Conservation (phyloP, 2,797 vertebrate genomes). For the Steatocranus sp. region DNA sequence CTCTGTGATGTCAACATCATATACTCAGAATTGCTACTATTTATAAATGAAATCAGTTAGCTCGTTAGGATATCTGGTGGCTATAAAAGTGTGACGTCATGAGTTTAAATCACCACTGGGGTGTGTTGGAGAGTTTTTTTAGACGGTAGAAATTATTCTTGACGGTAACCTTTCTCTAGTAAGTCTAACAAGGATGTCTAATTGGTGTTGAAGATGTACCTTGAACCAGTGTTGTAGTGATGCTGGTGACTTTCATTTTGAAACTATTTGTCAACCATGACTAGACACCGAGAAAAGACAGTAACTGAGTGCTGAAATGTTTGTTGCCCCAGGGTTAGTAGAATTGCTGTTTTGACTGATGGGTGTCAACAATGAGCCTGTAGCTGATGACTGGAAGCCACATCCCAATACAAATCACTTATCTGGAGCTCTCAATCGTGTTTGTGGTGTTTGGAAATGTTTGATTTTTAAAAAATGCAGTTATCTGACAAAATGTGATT, state of each 20-base stretch:
- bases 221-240: background rate
- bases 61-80: background rate
- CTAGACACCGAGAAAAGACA: rapidly evolving
- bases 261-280: background rate
- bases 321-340: background rate
- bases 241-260: background rate
- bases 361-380: rapidly evolving
- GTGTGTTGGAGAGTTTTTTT: background rate
- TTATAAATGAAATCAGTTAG: background rate
- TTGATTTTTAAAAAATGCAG: rapidly evolving
- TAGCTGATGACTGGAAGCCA: background rate
- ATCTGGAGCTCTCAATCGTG: background rate
- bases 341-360: background rate
- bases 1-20: background rate
- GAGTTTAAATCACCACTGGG: background rate
- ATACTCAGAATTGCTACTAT: background rate
- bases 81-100: background rate
- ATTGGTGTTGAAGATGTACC: background rate
- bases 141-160: background rate
- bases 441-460: background rate
- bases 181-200: background rate
- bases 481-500: background rate
- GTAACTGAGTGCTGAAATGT: background rate
- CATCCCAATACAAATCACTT: background rate
- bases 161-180: background rate